phyloP scores from a whole-genome alignment of 2,797 vertebrate genomes.

The Poecile montanus region DNA sequence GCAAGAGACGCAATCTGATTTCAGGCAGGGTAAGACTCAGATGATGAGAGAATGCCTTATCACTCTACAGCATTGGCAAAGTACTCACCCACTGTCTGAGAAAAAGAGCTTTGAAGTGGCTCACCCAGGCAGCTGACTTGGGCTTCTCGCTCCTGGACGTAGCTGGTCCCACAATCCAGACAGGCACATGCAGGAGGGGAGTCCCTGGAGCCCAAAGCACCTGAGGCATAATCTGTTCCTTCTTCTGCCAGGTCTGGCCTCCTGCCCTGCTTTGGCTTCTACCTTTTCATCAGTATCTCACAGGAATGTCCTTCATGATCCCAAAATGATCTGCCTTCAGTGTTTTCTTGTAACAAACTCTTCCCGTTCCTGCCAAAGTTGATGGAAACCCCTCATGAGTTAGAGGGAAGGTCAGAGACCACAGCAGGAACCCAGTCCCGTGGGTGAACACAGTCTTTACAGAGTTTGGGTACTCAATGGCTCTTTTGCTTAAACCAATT shows the following conservation, averaged over 20 bases:
- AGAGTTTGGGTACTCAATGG: fast-evolving
- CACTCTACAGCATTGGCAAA: not conserved
- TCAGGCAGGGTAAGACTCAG: not conserved
- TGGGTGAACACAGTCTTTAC: fast-evolving
- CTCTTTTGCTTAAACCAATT: not conserved
- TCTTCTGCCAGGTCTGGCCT: not conserved
- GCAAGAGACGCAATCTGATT: not conserved
- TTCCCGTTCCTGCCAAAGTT: fast-evolving
- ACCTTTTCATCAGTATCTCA: not conserved
- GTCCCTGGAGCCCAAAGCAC: not conserved
- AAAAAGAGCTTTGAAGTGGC: not conserved
- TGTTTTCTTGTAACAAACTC: not conserved
- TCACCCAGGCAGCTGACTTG: not conserved
- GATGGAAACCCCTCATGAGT: not conserved
- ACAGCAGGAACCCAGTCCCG: not conserved
- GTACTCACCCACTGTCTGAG: not conserved
- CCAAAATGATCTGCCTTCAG: fast-evolving
- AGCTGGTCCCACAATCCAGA: not conserved
- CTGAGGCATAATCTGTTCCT: not conserved
- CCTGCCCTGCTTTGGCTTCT: not conserved
- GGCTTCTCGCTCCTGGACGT: fast-evolving
- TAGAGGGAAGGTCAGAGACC: not conserved
- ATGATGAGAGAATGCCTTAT: not conserved
- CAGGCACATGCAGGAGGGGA: fast-evolving
- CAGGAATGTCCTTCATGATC: not conserved